Conservation (phyloP, 2,888 invertebrate genomes). For the Poecilus cupreus region DNA sequence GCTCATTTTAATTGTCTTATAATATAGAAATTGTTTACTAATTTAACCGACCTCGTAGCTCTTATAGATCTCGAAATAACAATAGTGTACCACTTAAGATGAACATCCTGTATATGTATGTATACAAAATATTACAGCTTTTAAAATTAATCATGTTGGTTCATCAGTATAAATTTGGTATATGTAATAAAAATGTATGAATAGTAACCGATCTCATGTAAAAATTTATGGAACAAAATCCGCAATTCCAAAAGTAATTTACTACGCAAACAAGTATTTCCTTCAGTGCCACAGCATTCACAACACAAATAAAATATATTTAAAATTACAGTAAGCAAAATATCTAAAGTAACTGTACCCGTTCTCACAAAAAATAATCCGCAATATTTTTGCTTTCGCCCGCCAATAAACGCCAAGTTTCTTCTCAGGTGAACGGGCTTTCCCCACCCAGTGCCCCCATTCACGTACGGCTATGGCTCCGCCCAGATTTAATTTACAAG, state of each 20-base stretch:
- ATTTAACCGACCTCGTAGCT: too few relatives aligned
- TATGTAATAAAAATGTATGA: too few relatives aligned
- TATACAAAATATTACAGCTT: too few relatives aligned
- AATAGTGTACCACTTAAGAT: too few relatives aligned
- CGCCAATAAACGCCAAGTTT: slow-evolving; percentile 35
- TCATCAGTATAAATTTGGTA: too few relatives aligned
- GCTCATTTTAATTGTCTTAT: too few relatives aligned
- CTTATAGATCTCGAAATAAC: too few relatives aligned
- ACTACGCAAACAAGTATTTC: slow-evolving; percentile 2
- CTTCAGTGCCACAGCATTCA: not conserved
- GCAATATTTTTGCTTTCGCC: slow-evolving; percentile 3
- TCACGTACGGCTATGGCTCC: slow-evolving; percentile 31
- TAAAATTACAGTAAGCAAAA: slow-evolving; percentile 22
- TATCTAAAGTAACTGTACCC: slow-evolving; percentile 1
- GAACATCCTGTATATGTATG: too few relatives aligned
- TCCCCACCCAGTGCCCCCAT: slow-evolving; percentile 29
- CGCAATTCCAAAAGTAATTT: not conserved
- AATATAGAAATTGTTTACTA: too few relatives aligned
- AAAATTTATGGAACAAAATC: too few relatives aligned
- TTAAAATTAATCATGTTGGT: too few relatives aligned
- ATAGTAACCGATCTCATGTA: too few relatives aligned
- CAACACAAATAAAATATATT: not conserved
- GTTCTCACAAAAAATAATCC: not conserved
- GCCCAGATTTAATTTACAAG: slow-evolving; percentile 42
- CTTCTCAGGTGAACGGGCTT: not conserved